A percentile compares a stretch with the other conserved stretches of the same genome.
Evolutionary conservation across 2,113 vertebrate species (phyloP).

Genomic region (Oryzias melastigma): DNA sequence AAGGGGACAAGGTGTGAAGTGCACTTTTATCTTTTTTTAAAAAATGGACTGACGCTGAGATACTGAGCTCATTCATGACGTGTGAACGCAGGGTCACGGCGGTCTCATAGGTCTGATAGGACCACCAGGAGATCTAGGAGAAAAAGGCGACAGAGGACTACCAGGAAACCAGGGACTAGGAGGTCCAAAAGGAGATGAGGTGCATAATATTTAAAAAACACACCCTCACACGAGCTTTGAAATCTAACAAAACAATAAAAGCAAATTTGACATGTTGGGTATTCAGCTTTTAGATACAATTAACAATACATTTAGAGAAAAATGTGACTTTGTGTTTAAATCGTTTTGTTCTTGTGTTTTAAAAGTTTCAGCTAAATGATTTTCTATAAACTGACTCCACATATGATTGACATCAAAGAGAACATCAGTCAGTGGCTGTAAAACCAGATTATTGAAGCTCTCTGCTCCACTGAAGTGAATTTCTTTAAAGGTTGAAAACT

Average conservation of each 20-base stretch:
- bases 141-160: constrained; percentile 94
- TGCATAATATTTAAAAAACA: constrained; percentile 43
- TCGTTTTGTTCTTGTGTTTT: too few relatives aligned
- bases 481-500: too few relatives aligned
- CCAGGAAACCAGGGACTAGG: constrained; percentile 88
- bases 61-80: constrained; percentile 5
- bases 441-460: too few relatives aligned
- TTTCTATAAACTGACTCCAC: background rate
- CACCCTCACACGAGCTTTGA: background rate
- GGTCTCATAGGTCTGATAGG: constrained; percentile 96
- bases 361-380: background rate
- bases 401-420: background rate
- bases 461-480: too few relatives aligned
- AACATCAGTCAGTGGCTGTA: background rate
- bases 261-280: background rate
- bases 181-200: constrained; percentile 94
- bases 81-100: constrained; percentile 86
- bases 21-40: background rate
- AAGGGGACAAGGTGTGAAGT: constrained; percentile 89
- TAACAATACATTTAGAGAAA: too few relatives aligned
- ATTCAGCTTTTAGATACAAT: too few relatives aligned
- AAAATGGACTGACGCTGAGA: background rate
- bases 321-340: too few relatives aligned
- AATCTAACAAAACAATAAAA: background rate
- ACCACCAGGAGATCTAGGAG: constrained; percentile 91